Percentiles rank a stretch among this genome's conserved stretches.
Evolutionary conservation across 1,140 invertebrate genomes (phyloP).

Genomic region (Psilanteris sp.): DNA sequence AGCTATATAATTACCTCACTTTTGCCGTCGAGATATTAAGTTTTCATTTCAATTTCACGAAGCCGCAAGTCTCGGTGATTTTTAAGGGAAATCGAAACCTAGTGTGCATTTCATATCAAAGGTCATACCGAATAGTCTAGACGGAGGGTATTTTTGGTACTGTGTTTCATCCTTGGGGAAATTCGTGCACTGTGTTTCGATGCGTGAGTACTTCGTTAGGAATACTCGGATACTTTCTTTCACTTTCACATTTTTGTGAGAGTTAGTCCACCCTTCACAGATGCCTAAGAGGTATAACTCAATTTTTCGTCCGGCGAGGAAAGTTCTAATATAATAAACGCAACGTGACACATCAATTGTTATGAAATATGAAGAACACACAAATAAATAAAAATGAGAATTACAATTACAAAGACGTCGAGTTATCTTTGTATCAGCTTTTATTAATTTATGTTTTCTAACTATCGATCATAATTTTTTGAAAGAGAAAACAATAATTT

Average conservation of each 20-base stretch:
- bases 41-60: too few relatives aligned
- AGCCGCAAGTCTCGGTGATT: neutral
- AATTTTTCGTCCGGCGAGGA: conserved; percentile 64
- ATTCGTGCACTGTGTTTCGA: neutral
- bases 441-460: too few relatives aligned
- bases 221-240: conserved; percentile 20
- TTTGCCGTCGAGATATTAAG: too few relatives aligned
- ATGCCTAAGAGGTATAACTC: conserved; percentile 64
- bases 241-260: conserved; percentile 24
- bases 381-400: conserved; percentile 1
- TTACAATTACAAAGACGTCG: too few relatives aligned
- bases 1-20: too few relatives aligned
- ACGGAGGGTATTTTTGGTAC: conserved; percentile 7
- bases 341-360: conserved; percentile 60
- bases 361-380: conserved; percentile 10
- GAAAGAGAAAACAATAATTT: too few relatives aligned
- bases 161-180: conserved; percentile 26
- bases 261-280: conserved; percentile 19
- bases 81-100: neutral
- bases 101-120: neutral
- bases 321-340: conserved; percentile 70
- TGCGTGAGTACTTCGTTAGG: conserved; percentile 33
- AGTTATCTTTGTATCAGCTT: too few relatives aligned
- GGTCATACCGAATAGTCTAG: neutral
- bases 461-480: too few relatives aligned